Evolutionary conservation across 2,888 invertebrate species (phyloP).

Genomic region (Eudemis profundana): DNA sequence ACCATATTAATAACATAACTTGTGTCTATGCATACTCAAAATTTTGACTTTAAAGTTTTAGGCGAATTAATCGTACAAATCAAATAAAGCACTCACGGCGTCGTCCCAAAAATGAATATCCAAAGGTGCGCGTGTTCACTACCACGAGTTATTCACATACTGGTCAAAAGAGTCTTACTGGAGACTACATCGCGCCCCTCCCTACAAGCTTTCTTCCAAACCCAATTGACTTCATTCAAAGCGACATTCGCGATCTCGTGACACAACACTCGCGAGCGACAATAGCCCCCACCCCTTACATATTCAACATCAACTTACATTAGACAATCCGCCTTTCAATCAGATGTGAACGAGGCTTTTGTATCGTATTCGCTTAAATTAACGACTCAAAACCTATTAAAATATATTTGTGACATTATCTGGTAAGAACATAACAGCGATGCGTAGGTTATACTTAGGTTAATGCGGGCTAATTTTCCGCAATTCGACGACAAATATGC

Average conservation of each 20-base stretch:
- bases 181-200: slow-evolving; percentile 56
- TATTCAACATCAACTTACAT: slow-evolving; percentile 4
- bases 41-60: neutral
- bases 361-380: neutral
- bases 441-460: too few relatives aligned
- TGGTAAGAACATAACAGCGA: too few relatives aligned
- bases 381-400: neutral
- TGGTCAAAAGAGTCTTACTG: slow-evolving; percentile 51
- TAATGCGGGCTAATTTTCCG: too few relatives aligned
- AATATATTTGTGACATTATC: neutral
- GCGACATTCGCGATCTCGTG: slow-evolving; percentile 52
- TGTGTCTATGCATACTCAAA: neutral
- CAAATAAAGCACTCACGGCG: slow-evolving; percentile 53
- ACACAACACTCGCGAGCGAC: slow-evolving; percentile 52
- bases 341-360: neutral
- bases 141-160: slow-evolving; percentile 55
- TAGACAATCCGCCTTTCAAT: slow-evolving; percentile 16
- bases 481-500: too few relatives aligned
- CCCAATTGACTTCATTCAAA: slow-evolving; percentile 47
- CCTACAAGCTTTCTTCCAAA: slow-evolving; percentile 50
- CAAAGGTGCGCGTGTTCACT: slow-evolving; percentile 55
- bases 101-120: slow-evolving; percentile 45
- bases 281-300: slow-evolving; percentile 42
- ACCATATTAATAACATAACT: neutral
- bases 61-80: slow-evolving; percentile 22